These are phyloP conservation scores for Dilophus febrilis DNA, from an alignment of 2,888 invertebrate genomes.

Conservation along the genomic window DNA sequence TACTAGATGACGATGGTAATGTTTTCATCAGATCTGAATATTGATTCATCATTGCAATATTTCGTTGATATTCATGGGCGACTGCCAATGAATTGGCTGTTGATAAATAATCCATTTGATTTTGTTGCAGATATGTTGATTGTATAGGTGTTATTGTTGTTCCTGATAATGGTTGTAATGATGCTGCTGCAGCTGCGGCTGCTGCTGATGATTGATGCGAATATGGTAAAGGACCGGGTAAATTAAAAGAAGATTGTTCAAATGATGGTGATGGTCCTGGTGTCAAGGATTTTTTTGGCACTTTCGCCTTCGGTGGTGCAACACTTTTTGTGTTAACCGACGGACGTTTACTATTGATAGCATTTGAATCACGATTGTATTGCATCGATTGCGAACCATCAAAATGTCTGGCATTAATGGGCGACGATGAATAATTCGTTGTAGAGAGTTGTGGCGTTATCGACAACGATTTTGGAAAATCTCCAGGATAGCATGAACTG, in stretches of 20 bases:
- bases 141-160: conserved; percentile 1
- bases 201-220: conserved; percentile 2
- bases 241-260: neutral
- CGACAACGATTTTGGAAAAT: conserved; percentile 16
- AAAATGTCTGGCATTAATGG: neutral
- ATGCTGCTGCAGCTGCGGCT: neutral
- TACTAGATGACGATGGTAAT: no score
- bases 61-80: neutral
- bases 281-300: conserved; percentile 3
- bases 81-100: neutral
- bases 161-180: neutral
- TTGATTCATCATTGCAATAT: neutral
- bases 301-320: conserved; percentile 6
- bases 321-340: neutral
- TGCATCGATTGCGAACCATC: no score
- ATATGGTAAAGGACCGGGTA: neutral
- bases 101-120: conserved; percentile 5
- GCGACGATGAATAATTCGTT: neutral
- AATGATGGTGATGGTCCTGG: neutral
- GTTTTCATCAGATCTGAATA: conserved; percentile 7
- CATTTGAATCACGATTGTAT: no score
- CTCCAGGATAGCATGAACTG: neutral
- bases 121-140: conserved; percentile 3
- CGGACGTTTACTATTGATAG: no score
- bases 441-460: conserved; percentile 16